Conservation (phyloP, 1,140 invertebrate genomes). For the Macrocentrus cingulum region DNA sequence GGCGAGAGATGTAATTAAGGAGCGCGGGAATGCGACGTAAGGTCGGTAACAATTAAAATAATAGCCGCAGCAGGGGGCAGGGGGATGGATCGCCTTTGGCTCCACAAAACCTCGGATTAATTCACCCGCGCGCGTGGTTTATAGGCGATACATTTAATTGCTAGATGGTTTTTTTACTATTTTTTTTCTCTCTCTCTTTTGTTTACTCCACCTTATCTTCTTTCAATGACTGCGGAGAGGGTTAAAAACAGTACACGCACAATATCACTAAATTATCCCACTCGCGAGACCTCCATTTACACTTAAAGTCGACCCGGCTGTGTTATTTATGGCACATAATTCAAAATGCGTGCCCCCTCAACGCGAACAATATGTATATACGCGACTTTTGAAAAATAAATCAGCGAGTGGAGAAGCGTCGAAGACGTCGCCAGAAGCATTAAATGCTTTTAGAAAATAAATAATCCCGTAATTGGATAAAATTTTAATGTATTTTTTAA, state of each 20-base stretch:
- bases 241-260: conserved; percentile 16
- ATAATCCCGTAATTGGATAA: too few species aligned
- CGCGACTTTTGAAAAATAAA: conserved; percentile 10
- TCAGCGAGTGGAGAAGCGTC: neutral
- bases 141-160: too few species aligned
- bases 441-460: too few species aligned
- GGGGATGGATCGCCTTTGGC: neutral
- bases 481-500: too few species aligned
- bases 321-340: conserved; percentile 26
- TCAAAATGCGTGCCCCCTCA: conserved; percentile 15
- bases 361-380: conserved; percentile 10
- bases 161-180: neutral
- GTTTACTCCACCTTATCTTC: too few species aligned
- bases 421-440: neutral
- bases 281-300: conserved; percentile 23
- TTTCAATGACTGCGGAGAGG: neutral
- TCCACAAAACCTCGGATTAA: neutral
- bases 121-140: too few species aligned
- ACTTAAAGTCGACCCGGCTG: conserved; percentile 24
- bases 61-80: conserved; percentile 33
- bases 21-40: conserved; percentile 33
- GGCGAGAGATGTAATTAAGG: conserved; percentile 44
- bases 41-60: conserved; percentile 52
- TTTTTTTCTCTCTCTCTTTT: conserved; percentile 6
- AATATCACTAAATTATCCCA: conserved; percentile 29